Conservation (phyloP, 1,140 invertebrate genomes). For the Drosophila seguyi region DNA sequence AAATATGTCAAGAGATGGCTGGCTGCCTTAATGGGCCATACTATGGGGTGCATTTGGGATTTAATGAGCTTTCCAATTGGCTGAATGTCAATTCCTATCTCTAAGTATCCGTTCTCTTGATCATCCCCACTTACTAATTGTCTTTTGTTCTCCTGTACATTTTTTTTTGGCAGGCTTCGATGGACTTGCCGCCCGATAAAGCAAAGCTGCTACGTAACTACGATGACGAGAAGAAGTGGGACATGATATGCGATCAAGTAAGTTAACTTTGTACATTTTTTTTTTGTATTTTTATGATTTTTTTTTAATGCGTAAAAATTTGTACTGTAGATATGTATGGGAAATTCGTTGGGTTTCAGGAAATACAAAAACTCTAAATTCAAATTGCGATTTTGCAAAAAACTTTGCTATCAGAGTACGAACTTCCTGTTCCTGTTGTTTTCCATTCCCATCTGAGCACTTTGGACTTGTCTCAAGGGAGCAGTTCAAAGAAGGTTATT, state of each 20-base stretch:
- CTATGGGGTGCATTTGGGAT: not conserved
- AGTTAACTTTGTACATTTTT: constrained; percentile 62
- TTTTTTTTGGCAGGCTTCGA: constrained; percentile 92
- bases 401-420: constrained; percentile 11
- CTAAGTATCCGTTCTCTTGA: constrained; percentile 13
- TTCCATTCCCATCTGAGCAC: constrained; percentile 1
- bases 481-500: constrained; percentile 17
- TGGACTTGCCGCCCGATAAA: constrained; percentile 99
- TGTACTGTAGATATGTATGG: not conserved
- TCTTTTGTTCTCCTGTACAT: constrained; percentile 53
- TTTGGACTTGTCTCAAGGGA: constrained; percentile 11
- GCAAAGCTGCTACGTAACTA: constrained; percentile 98
- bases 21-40: constrained; percentile 28
- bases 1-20: constrained; percentile 25
- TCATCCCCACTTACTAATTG: constrained; percentile 22
- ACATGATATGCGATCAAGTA: constrained; percentile 99
- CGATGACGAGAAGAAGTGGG: constrained; percentile 99
- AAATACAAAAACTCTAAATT: not conserved
- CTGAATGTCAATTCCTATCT: constrained; percentile 15
- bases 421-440: constrained; percentile 17
- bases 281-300: not conserved
- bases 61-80: constrained; percentile 49
- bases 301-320: too few relatives aligned
- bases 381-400: constrained; percentile 5
- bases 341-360: not conserved